A percentile compares a stretch with the other conserved stretches of the same genome.
Conservation (phyloP, 2,888 invertebrate genomes). For the Eueremaeus valkanovi region DNA sequence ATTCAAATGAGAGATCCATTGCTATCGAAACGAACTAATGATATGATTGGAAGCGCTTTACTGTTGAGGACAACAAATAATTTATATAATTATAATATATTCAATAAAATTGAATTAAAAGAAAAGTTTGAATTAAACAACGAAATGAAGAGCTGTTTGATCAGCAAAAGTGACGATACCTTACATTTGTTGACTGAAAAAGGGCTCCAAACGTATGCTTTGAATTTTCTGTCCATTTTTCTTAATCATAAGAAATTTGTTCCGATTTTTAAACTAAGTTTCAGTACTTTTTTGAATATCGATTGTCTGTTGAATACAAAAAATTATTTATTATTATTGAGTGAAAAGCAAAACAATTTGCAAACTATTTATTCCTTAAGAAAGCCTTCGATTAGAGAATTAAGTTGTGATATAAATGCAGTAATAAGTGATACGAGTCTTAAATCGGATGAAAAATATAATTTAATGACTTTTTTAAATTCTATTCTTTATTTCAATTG, state of each 20-base stretch:
- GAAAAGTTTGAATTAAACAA: slow-evolving; percentile 1
- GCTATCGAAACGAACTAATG: no score
- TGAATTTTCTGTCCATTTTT: background rate
- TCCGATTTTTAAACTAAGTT: background rate
- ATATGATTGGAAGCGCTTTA: background rate
- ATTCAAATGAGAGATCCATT: no score
- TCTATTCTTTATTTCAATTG: background rate
- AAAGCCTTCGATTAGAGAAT: background rate
- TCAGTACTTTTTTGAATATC: slow-evolving; percentile 9
- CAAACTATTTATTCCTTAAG: slow-evolving; percentile 1
- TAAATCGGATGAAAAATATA: background rate
- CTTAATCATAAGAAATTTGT: background rate
- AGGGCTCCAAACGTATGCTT: background rate
- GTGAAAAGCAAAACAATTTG: background rate
- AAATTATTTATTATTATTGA: slow-evolving; percentile 6
- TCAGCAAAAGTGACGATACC: slow-evolving; percentile 1
- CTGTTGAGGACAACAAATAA: background rate
- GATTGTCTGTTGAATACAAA: background rate
- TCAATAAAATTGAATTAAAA: background rate
- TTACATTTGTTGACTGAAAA: slow-evolving; percentile 2
- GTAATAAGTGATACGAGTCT: background rate
- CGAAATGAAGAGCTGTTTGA: background rate
- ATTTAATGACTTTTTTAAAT: slow-evolving; percentile 21
- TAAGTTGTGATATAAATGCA: slow-evolving; percentile 4
- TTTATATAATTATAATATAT: slow-evolving; percentile 2